Evolutionary conservation across 2,113 vertebrate genomes (phyloP), one percentile per base, ranked within the genome.

Genomic region (Deroptyus accipitrinus): DNA sequence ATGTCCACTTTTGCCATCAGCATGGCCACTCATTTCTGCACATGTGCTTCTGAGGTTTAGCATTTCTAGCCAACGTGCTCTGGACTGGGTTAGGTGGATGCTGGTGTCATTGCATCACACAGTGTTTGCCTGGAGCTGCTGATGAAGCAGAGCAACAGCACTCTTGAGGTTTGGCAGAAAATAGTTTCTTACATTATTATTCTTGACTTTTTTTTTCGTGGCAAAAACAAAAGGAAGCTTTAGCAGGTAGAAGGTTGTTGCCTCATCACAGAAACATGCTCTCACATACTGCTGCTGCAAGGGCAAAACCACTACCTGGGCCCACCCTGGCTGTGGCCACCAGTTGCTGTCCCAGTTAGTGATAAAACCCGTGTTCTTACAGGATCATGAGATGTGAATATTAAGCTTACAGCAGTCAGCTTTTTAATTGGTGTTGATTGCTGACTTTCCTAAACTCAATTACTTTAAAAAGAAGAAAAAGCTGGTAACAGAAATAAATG

Each of bases 101-200:
- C 70, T 54, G 80, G 28, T 18, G 68, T 8, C 0, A 0, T 15
- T 44, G 13, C 8, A 3, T 31, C 8, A 10, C 2, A 14, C 76
- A 68, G 75, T 1, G 48, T 90, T 79, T 83, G 82, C 64, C 67
- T 66, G 49, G 41, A 78, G 80, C 73, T 84, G 70, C 18, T 54
- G 52, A 17, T 63, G 79, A 59, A 79, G 84, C 84, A 73, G 46
- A 92, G 5, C 57, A 89, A 6, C 77, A 90, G 59, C 72, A 86
- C 85, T 72, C 80, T 72, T 85, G 92, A 86, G 88, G 66, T 89
- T 86, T 96, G 76, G 76, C 79, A 92, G 83, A 91, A 92, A 94
- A 84, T 14, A 75, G 69, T 35, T 78, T 82, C 51, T 75, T 87
- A 28, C 1, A 0, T 67, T 77, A 46, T 84, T 83, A 48, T 13